Base-by-base conservation (phyloP, 2,888 invertebrate genomes). In the Eremobia ochroleuca region DNA sequence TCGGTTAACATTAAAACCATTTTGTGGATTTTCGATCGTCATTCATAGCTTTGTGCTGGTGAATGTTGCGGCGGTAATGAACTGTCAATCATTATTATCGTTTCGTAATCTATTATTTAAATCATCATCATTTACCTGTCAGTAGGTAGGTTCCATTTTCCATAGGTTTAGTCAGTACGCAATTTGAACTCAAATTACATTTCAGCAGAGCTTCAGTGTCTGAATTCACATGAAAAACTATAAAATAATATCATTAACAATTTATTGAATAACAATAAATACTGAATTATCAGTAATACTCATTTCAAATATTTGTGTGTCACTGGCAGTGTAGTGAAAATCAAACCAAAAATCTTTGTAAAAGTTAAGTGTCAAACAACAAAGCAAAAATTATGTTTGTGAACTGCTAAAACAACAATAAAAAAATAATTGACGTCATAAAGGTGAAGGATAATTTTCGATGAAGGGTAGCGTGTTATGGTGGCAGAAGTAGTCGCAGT, bases 401-500 rank as follows among this genome's bases (percentile, higher is more conserved):
- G 25, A 52, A 73, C 67, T 55, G 37, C 4, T 49, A 55, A 73
- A 66, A 37, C 0, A 73, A 34, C 0, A 55, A 25, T 61, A 55
- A 69, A 21, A 25, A 40, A 67, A 6, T 3, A 43, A n/a, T 15
- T 25, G 13, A 52, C 18, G 49, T 65, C 2, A 5, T 58, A 68
- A 28, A 59, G 11, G 46, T 73, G 21, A 65, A 67, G 64, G 46
- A 62, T 70, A 65, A 69, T 76, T 52, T 31, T 94, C 92, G 91
- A 93, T 94, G 94, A 93, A 92, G 92, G 85, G 83, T 91, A 78
- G 88, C 80, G 73, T 88, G 87, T 76, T 68, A 89, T 89, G 89
- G 78, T 85, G 85, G 85, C 31, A 76, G 31, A 67, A 79, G 94
- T 95, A 93, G 94, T 92, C 91, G 89, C 95, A 96, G 95, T 89